Evolutionary conservation across 2,888 invertebrate species (phyloP), one percentile per base, ranked within the genome.

Genomic region (Erynnis tages): DNA sequence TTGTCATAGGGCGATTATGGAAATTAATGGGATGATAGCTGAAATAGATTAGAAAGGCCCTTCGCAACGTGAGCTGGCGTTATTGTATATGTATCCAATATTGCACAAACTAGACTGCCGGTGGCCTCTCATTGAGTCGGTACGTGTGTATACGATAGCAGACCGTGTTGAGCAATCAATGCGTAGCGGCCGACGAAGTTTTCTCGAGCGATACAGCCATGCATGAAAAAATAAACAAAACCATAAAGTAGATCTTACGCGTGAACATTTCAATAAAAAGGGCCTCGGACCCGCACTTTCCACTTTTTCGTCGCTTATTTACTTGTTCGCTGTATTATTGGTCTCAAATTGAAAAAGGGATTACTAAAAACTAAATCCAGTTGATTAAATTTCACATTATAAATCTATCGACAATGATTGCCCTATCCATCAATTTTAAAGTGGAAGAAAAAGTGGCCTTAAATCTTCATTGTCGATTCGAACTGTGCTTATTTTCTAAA

Each of bases 91-190:
- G n/a, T n/a, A 49, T 55, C 29, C 48, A 37, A 53, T 54, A 58
- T 58, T 60, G 59, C 59, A 59, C 56, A 59, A 59, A 52, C 56
- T 47, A 29, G n/a, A 41, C 29, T 40, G 52, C 50, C 54, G 38
- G 54, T 53, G 54, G 60, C 60, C 60, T 60, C 54, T 54, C 54
- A 54, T 59, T 60, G 53, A 57, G 49, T 32, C 41, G 35, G 44
- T 52, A 34, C 37, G 25, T 32, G 41, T 32, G 53, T 55, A 49
- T 35, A 17, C 35, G 35, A 35, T 56, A 48, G 46, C 53, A 54
- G 47, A 48, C 41, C 44, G 46, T 38, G 54, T 62, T 60, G 54
- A 54, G 60, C 52, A 62, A 60, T 50, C 55, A 43, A 60, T 55
- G 53, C 54, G 49, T 44, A 56, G 29, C 27, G 41, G 50, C 37